Percentiles rank a stretch among this genome's conserved stretches.
phyloP scores from a whole-genome alignment of 2,797 vertebrate genomes.

The Arctocebus calabarensis region DNA sequence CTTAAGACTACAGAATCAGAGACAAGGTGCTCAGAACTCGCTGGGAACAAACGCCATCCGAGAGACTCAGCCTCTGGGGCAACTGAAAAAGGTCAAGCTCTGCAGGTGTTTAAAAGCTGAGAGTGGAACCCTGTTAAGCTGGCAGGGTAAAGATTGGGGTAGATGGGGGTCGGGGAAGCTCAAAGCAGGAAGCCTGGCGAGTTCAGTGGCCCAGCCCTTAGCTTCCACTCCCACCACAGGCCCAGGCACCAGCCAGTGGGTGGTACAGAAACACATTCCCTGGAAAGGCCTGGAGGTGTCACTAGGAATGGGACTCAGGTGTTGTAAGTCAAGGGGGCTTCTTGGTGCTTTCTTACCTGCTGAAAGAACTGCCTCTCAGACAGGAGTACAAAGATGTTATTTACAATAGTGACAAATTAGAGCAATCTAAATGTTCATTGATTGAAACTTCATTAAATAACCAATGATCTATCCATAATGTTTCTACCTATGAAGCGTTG shows the following conservation, averaged over 20 bases:
- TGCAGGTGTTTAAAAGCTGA: neutral
- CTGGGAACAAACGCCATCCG: neutral
- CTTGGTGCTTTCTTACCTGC: neutral
- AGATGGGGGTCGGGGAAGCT: fast-evolving
- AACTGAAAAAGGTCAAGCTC: neutral
- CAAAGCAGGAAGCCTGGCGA: neutral
- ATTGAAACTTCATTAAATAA: constrained; percentile 31
- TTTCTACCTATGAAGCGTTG: neutral
- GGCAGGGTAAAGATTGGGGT: neutral
- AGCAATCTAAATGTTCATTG: neutral
- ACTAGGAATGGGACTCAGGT: neutral
- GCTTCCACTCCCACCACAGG: neutral
- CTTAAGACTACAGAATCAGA: neutral
- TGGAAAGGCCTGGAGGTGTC: neutral
- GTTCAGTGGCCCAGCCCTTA: neutral
- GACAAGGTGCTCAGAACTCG: neutral
- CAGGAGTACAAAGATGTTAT: neutral
- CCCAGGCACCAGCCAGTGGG: neutral
- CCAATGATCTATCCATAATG: neutral
- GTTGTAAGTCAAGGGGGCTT: neutral
- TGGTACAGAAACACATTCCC: neutral
- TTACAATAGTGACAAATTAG: neutral
- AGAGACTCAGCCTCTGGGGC: neutral
- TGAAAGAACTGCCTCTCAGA: neutral
- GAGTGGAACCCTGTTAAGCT: neutral